These are phyloP conservation scores for Papilio machaon DNA, from an alignment of 1,140 invertebrate species.

Conservation along the genomic window DNA sequence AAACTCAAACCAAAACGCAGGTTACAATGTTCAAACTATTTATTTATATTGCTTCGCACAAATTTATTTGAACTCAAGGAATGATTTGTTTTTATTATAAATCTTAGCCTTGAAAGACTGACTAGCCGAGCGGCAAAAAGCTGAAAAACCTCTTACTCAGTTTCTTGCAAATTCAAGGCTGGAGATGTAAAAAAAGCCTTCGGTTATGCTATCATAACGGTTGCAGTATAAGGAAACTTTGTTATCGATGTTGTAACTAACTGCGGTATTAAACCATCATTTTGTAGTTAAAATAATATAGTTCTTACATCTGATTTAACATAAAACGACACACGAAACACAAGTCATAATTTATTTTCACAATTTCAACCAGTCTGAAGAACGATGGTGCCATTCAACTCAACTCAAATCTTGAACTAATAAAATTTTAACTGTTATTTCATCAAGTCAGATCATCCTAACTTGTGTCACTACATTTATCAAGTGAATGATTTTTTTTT, in stretches of 20 bases:
- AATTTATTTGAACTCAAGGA: neutral
- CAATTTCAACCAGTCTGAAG: too few species aligned
- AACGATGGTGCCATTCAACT: too few species aligned
- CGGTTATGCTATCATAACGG: neutral
- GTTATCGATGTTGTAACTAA: neutral
- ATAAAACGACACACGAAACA: neutral
- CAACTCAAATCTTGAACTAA: too few species aligned
- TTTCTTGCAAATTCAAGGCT: slow-evolving; percentile 19
- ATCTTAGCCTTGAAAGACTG: neutral
- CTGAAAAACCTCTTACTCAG: slow-evolving; percentile 10
- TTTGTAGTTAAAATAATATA: neutral
- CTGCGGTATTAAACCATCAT: neutral
- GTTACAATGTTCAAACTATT: neutral
- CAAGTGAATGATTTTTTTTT: neutral
- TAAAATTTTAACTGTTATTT: too few species aligned
- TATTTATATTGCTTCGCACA: neutral
- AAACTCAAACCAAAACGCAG: neutral
- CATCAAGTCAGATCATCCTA: too few species aligned
- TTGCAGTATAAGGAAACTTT: slow-evolving; percentile 7
- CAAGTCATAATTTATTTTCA: too few species aligned
- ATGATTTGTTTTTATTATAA: slow-evolving; percentile 5
- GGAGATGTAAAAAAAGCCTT: neutral
- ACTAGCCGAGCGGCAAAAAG: slow-evolving; percentile 2
- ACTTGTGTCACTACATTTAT: too few species aligned
- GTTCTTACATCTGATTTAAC: neutral